Percentiles rank a stretch among this genome's conserved stretches.
phyloP scores from a whole-genome alignment of 1,140 invertebrate species.

The Macrosteles quadrilineatus region DNA sequence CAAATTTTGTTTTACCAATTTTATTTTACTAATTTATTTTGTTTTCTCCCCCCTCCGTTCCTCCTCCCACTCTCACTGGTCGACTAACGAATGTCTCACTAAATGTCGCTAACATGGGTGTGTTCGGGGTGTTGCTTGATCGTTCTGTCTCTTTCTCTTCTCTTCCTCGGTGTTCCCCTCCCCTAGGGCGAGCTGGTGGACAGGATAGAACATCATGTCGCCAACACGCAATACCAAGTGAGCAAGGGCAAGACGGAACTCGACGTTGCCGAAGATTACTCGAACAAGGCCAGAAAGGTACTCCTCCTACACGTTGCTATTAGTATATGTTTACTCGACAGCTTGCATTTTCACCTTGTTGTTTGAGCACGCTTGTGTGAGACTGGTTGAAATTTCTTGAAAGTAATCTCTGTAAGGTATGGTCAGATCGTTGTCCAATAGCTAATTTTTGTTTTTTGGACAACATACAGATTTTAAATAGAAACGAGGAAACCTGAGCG shows the following conservation, averaged over 20 bases:
- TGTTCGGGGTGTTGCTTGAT: slow-evolving; percentile 12
- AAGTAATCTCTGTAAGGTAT: no score
- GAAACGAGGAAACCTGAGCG: no score
- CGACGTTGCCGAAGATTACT: slow-evolving; percentile 76
- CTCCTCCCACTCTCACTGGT: slow-evolving; percentile 26
- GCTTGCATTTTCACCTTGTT: slow-evolving; percentile 12
- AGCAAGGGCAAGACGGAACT: slow-evolving; percentile 76
- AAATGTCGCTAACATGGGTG: slow-evolving; percentile 49
- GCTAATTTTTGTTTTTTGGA: no score
- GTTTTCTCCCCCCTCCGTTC: slow-evolving; percentile 19
- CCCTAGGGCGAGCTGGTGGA: slow-evolving; percentile 88
- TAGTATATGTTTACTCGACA: neutral
- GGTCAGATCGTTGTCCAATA: no score
- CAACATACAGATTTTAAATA: no score
- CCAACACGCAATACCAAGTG: slow-evolving; percentile 77
- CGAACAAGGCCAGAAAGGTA: slow-evolving; percentile 89
- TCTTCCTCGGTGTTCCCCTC: slow-evolving; percentile 47
- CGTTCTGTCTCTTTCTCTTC: slow-evolving; percentile 33
- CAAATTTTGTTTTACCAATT: slow-evolving; percentile 27
- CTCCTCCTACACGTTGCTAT: slow-evolving; percentile 42
- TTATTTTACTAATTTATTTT: slow-evolving; percentile 11
- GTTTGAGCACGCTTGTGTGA: no score
- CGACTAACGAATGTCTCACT: slow-evolving; percentile 16
- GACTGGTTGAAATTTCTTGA: no score
- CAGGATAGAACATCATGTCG: slow-evolving; percentile 89